Conservation (phyloP, 2,888 invertebrate genomes). For the Pammene fasciana region DNA sequence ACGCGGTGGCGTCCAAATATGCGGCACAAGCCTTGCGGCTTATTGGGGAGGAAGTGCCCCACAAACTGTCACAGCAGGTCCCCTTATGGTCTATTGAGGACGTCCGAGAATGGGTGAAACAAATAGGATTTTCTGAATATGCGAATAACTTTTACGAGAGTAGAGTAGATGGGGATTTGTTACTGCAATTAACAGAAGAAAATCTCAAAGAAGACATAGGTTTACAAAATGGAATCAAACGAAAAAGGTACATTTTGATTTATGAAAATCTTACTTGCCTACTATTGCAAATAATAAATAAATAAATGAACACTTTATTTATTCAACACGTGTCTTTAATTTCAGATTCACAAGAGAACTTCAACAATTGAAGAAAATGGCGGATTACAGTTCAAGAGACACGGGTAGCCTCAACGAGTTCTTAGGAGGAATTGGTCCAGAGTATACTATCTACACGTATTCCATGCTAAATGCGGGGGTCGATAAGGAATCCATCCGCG, state of each 20-base stretch:
- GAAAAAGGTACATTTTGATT: conserved; percentile 87
- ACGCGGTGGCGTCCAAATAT: conserved; percentile 98
- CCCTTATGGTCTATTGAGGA: conserved; percentile 99
- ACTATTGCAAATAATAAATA: background rate
- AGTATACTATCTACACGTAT: conserved; percentile 98
- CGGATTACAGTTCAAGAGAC: conserved; percentile 97
- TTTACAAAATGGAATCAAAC: conserved; percentile 95
- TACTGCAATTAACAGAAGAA: conserved; percentile 95
- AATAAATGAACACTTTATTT: background rate
- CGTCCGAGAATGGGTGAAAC: conserved; percentile 98
- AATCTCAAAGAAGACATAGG: conserved; percentile 97
- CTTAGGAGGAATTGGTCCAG: conserved; percentile 91
- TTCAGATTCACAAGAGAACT: conserved; percentile 95
- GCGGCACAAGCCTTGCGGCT: conserved; percentile 95
- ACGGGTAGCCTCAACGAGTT: conserved; percentile 94
- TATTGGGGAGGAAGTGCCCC: conserved; percentile 98
- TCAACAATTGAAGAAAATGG: conserved; percentile 96
- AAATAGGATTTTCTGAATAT: conserved; percentile 96
- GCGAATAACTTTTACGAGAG: conserved; percentile 93
- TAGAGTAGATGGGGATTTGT: conserved; percentile 97
- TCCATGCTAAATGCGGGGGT: conserved; percentile 97
- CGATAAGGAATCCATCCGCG: conserved; percentile 93
- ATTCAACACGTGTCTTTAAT: conserved; percentile 42
- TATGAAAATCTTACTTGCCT: conserved; percentile 10
- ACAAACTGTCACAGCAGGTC: conserved; percentile 98